These are phyloP conservation scores for Pyrgus malvae DNA, from an alignment of 2,888 invertebrate genomes.

Conservation along the genomic window DNA sequence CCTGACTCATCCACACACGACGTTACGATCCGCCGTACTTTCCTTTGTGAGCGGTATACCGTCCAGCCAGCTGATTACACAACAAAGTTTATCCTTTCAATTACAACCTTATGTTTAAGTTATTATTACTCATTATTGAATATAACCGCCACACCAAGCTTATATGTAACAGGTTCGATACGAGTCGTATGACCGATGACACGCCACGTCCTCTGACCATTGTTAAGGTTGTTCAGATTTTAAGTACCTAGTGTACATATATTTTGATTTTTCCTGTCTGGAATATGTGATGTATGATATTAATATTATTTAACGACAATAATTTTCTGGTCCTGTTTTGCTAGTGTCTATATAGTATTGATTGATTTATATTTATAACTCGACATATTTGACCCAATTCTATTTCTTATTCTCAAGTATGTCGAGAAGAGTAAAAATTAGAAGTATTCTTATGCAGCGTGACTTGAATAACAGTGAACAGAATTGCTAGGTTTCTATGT, in stretches of 20 bases:
- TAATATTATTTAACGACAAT: too few species aligned
- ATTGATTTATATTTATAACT: too few species aligned
- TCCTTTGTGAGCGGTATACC: slow-evolving; percentile 36
- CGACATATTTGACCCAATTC: too few species aligned
- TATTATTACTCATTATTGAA: neutral
- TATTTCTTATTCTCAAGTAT: too few species aligned
- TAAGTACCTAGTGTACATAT: neutral
- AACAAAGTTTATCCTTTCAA: slow-evolving; percentile 4
- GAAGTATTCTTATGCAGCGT: too few species aligned
- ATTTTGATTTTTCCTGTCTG: neutral
- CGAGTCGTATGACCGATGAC: neutral
- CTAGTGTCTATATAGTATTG: too few species aligned
- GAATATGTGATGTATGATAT: too few species aligned
- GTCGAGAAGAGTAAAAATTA: too few species aligned
- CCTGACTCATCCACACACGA: slow-evolving; percentile 33
- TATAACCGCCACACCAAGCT: neutral
- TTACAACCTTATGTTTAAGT: slow-evolving; percentile 8
- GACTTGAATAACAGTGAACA: too few species aligned
- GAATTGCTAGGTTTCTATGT: too few species aligned
- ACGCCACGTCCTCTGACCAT: slow-evolving; percentile 3
- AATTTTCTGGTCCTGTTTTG: too few species aligned
- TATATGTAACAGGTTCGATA: neutral
- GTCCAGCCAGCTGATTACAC: slow-evolving; percentile 36
- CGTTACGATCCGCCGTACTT: slow-evolving; percentile 30
- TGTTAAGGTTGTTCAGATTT: neutral